Conservation (phyloP, 2,888 invertebrate species). For the Chalcis sispes region DNA sequence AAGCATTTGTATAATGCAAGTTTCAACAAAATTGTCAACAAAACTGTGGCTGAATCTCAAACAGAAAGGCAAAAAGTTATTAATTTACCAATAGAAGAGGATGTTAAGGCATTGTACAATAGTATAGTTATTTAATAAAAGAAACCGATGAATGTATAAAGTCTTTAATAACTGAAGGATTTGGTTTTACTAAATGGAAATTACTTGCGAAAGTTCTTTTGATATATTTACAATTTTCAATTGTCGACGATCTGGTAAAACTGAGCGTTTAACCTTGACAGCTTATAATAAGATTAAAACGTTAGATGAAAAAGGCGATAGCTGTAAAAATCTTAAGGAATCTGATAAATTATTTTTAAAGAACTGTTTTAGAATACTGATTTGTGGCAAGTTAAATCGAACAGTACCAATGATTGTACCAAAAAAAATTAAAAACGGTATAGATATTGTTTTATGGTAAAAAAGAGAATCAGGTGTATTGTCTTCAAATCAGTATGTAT, state of each 20-base stretch:
- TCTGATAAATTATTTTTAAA: background rate
- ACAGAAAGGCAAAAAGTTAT: background rate
- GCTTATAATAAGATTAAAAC: background rate
- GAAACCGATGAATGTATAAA: background rate
- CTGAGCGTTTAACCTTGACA: background rate
- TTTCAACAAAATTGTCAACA: background rate
- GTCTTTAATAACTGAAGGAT: background rate
- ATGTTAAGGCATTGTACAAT: background rate
- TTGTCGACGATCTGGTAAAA: background rate
- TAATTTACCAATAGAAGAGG: background rate
- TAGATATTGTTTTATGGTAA: background rate
- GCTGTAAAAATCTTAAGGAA: no score
- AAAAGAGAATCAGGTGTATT: background rate
- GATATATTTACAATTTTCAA: background rate
- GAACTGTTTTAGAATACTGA: background rate
- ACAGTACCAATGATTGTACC: background rate
- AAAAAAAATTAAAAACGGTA: background rate
- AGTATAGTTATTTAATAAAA: background rate
- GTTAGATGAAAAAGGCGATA: background rate
- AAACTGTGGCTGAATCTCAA: background rate
- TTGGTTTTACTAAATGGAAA: background rate
- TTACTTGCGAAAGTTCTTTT: background rate
- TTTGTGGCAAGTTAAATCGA: slow-evolving; percentile 10
- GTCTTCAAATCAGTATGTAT: background rate
- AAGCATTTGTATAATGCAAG: background rate